These are phyloP conservation scores for Murina feae DNA, from an alignment of 2,113 vertebrate species.

Conservation along the genomic window DNA sequence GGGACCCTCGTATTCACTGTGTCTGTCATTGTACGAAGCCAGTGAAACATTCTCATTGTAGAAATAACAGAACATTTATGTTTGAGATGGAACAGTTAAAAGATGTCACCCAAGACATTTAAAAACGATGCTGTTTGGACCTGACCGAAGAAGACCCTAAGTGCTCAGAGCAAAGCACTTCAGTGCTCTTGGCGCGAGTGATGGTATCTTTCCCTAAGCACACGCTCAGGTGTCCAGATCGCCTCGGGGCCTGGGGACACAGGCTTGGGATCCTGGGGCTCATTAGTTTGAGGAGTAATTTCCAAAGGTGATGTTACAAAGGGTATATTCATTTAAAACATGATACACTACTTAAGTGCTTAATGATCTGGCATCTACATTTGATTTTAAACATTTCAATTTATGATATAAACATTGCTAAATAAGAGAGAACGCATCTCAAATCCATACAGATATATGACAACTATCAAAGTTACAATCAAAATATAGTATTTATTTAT, in stretches of 20 bases:
- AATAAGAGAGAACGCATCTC: not conserved
- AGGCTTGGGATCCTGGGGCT: not conserved
- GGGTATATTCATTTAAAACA: not conserved
- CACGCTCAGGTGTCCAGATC: not conserved
- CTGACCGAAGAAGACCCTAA: not conserved
- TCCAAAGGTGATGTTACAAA: conserved; percentile 6
- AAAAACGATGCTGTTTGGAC: not conserved
- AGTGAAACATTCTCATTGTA: not conserved
- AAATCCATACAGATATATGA: not conserved
- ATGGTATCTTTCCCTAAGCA: not conserved
- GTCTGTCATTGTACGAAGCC: not conserved
- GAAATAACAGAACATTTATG: not conserved
- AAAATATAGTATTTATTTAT: not conserved
- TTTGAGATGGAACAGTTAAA: not conserved
- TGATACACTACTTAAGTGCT: not conserved
- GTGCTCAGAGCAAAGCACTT: not conserved
- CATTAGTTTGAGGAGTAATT: conserved; percentile 4
- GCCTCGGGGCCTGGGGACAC: not conserved
- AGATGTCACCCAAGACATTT: not conserved
- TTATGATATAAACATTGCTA: not conserved
- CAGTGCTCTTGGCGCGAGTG: not conserved
- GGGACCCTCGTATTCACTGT: no score
- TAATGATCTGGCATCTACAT: not conserved
- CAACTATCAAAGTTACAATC: not conserved
- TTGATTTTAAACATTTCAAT: not conserved